Conservation (phyloP, 2,797 vertebrate genomes). For the Malurus splendens region DNA sequence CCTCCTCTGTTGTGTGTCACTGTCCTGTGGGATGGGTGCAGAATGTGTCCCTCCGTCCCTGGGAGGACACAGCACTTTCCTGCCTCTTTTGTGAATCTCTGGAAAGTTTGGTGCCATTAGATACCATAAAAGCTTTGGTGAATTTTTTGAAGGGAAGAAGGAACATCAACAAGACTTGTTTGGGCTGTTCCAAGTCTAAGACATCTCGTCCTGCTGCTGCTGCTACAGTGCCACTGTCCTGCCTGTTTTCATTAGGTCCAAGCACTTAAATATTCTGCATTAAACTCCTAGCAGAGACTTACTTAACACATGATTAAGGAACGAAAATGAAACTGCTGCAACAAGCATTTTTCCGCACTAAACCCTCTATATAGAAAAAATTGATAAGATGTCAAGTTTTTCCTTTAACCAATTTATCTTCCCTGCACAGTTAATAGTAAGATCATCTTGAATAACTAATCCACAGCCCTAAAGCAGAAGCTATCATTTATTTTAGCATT, state of each 20-base stretch:
- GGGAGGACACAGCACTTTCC: background rate
- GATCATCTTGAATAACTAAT: conserved; percentile 39
- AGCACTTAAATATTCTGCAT: background rate
- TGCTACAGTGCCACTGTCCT: background rate
- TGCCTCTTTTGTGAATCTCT: background rate
- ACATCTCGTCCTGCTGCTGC: background rate
- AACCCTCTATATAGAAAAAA: conserved; percentile 46
- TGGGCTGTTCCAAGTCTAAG: background rate
- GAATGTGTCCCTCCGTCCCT: background rate
- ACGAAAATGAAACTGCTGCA: conserved; percentile 21
- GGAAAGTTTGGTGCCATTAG: background rate
- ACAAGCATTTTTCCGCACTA: conserved; percentile 31
- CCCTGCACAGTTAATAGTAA: conserved; percentile 24
- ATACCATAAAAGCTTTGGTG: background rate
- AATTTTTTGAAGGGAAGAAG: background rate
- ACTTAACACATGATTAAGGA: conserved; percentile 1
- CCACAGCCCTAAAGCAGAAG: conserved; percentile 1
- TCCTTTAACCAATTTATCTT: conserved; percentile 32
- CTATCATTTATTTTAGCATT: conserved; percentile 62
- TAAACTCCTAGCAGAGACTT: background rate
- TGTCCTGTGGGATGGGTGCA: background rate
- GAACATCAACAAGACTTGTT: fast-evolving
- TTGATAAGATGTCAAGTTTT: conserved; percentile 48
- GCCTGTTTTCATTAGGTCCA: background rate
- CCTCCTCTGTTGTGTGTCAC: background rate